phyloP scores from a whole-genome alignment of 2,113 vertebrate genomes.

The Sisor rabdophorus region DNA sequence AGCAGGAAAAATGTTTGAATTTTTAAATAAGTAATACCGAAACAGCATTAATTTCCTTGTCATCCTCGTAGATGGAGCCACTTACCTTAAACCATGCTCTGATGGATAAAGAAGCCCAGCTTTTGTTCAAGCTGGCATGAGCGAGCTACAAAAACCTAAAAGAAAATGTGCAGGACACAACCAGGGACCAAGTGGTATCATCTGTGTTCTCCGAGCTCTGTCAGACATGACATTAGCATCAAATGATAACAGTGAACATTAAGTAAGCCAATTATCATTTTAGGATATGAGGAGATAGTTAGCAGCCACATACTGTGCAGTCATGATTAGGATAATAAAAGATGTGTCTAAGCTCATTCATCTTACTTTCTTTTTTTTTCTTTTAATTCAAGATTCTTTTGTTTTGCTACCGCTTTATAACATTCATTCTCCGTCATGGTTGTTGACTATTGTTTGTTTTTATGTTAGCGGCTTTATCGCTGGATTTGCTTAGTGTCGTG shows the following conservation, averaged over 20 bases:
- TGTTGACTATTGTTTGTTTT: background rate
- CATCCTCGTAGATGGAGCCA: conserved; percentile 56
- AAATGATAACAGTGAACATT: conserved; percentile 25
- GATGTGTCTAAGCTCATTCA: conserved; percentile 19
- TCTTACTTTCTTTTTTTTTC: background rate
- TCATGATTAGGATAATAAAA: conserved; percentile 32
- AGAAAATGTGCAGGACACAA: conserved; percentile 28
- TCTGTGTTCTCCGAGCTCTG: conserved; percentile 5
- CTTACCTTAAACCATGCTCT: conserved; percentile 65
- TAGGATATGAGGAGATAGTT: conserved; percentile 24
- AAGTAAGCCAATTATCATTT: conserved; percentile 36
- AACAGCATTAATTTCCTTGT: conserved; percentile 53
- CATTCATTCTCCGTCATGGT: background rate
- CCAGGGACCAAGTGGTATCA: background rate
- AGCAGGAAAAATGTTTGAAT: conserved; percentile 30
- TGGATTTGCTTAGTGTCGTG: background rate
- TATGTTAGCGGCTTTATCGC: conserved; percentile 20
- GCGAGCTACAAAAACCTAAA: conserved; percentile 37
- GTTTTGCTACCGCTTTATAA: background rate
- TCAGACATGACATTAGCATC: conserved; percentile 28
- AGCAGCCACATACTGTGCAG: conserved; percentile 24
- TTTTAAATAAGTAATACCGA: conserved; percentile 52
- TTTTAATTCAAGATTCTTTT: background rate
- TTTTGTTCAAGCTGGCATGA: conserved; percentile 19
- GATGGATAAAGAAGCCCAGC: conserved; percentile 51